Percentiles rank a stretch among this genome's conserved stretches.
Conservation (phyloP, 2,113 vertebrate species). For the Ictidomys tridecemlineatus region DNA sequence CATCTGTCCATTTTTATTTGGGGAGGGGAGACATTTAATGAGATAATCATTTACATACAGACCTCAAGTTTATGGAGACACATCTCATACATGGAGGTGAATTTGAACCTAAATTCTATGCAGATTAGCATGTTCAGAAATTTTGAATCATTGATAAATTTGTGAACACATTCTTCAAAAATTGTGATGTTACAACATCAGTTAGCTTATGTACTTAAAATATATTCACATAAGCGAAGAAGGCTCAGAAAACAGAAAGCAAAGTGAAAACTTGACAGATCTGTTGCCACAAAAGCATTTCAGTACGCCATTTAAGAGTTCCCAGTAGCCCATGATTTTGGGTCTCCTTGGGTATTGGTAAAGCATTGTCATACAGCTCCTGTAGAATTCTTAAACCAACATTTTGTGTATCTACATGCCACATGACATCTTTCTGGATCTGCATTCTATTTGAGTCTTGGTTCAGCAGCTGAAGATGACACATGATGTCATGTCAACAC, state of each 20-base stretch:
- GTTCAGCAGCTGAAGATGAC: neutral
- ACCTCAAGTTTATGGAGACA: neutral
- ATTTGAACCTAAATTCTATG: neutral
- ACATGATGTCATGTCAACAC: neutral
- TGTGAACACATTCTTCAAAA: neutral
- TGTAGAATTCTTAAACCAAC: neutral
- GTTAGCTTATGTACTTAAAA: neutral
- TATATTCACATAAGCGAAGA: neutral
- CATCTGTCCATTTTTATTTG: constrained; percentile 71
- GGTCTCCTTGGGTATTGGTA: neutral
- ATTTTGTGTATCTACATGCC: neutral
- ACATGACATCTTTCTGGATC: neutral
- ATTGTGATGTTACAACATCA: neutral
- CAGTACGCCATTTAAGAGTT: neutral
- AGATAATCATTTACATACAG: neutral
- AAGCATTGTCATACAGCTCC: neutral
- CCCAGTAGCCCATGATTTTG: neutral
- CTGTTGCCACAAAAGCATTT: neutral
- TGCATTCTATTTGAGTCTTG: neutral
- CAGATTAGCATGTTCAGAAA: neutral
- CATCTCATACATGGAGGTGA: neutral
- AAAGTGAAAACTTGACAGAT: neutral
- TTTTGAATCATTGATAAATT: neutral
- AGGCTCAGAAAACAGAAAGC: neutral
- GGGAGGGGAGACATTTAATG: neutral